A percentile compares a stretch with the other conserved stretches of the same genome.
These are phyloP conservation scores for Erpornis zantholeuca DNA, from an alignment of 2,113 vertebrate genomes.

Conservation along the genomic window DNA sequence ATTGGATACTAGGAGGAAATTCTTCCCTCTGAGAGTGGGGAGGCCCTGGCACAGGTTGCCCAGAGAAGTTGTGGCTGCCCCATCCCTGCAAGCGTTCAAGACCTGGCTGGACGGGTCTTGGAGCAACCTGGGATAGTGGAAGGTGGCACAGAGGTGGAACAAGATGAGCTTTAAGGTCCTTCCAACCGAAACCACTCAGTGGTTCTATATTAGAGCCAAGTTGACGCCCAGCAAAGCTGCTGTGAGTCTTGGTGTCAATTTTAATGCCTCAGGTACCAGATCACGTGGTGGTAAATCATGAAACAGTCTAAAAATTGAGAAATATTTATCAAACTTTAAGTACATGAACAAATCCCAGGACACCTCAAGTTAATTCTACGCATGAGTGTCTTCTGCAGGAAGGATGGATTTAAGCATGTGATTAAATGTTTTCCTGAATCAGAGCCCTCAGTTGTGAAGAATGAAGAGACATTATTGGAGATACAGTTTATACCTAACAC, in stretches of 20 bases:
- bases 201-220: neutral
- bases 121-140: rapidly evolving
- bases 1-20: neutral
- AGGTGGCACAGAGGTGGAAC: neutral
- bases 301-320: neutral
- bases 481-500: neutral
- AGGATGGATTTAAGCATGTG: conserved; percentile 6
- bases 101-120: rapidly evolving
- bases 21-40: rapidly evolving
- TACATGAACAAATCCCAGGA: neutral
- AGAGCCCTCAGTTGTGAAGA: neutral
- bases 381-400: neutral
- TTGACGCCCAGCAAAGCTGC: neutral
- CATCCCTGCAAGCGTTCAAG: neutral
- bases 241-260: neutral
- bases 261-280: neutral
- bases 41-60: neutral
- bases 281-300: neutral
- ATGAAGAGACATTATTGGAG: neutral
- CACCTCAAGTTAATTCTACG: neutral
- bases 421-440: conserved; percentile 35
- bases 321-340: conserved; percentile 23
- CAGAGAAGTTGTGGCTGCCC: neutral
- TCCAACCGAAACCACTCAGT: neutral
- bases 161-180: neutral